These are phyloP conservation scores for Polymixis flavicincta DNA, from an alignment of 2,888 invertebrate genomes.

Conservation along the genomic window DNA sequence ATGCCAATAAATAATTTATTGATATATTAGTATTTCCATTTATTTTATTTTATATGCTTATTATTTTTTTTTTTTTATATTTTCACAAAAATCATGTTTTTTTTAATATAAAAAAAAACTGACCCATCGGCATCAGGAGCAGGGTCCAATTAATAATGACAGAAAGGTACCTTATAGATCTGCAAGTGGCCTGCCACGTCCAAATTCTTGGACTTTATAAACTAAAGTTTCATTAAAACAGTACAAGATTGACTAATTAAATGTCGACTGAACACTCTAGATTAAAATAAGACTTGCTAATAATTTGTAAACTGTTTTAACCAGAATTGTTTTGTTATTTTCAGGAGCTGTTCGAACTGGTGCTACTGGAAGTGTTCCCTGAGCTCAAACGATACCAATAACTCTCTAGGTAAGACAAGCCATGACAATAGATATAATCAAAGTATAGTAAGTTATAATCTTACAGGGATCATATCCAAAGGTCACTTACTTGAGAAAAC, in stretches of 20 bases:
- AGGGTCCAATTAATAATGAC: not conserved
- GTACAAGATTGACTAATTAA: not conserved
- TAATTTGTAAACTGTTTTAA: not conserved
- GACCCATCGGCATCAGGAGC: too few relatives aligned
- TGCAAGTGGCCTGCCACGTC: not conserved
- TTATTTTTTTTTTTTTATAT: too few relatives aligned
- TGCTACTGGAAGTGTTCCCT: conserved; percentile 93
- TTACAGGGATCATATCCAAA: conserved; percentile 75
- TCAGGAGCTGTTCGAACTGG: conserved; percentile 93
- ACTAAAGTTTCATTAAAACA: not conserved
- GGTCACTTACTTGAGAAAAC: conserved; percentile 46
- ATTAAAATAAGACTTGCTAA: not conserved
- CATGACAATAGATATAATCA: conserved; percentile 73
- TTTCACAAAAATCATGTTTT: too few relatives aligned
- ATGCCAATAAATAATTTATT: too few relatives aligned
- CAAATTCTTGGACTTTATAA: not conserved
- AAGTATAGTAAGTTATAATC: conserved; percentile 62
- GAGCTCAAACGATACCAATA: conserved; percentile 91
- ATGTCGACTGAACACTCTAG: not conserved
- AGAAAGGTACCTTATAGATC: not conserved
- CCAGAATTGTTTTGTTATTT: conserved; percentile 72
- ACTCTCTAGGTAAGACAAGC: conserved; percentile 71
- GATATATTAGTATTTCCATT: too few relatives aligned
- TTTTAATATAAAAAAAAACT: too few relatives aligned
- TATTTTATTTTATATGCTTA: too few relatives aligned